Evolutionary conservation across 2,797 vertebrate species (phyloP), one percentile per base, ranked within the genome.

Genomic region (Jordanella pulchra): DNA sequence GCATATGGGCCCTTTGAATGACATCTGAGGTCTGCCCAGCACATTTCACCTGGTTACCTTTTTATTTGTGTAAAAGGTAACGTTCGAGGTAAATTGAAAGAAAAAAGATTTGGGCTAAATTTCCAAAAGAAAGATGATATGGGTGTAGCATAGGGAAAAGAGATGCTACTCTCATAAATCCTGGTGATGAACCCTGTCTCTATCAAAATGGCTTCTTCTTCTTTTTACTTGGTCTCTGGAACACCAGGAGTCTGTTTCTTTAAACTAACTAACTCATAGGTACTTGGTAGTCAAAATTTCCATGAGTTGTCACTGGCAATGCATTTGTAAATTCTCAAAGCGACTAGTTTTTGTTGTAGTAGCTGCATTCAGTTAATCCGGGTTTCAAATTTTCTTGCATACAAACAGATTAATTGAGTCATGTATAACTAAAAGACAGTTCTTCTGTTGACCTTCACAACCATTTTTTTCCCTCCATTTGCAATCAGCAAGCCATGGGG

Each of bases 401-500:
- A 61, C 47, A 71, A 60, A 55, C 30, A 77, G 58, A 69, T 47
- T 25, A 61, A 32, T 25, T 9, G 0, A 53, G 25, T 63, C 55
- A 45, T 32, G 25, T 65, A 47, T 60, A 25, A 21, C 13, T 25
- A 18, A 69, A 77, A 65, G 17, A 10, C 13, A 64, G 70, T 18
- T 65, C 42, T 69, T 25, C 17, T 48, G 15, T 1, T 78, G 56
- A 82, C 65, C 25, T 75, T 74, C 69, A 27, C 13, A 71, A 27
- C 25, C 18, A 13, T 65, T 70, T 79, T 5, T 25, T 78, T 45
- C 60, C 28, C 66, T 72, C 23, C 14, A 58, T 30, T 60, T 35
- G 32, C 56, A 68, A n/a, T 71, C 71, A 80, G 73, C 82, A 65
- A 84, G 56, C 84, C 78, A 70, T 17, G 65, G 28, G 30, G 65